Conservation (phyloP, 2,797 vertebrate species). For the Pterois miles region DNA sequence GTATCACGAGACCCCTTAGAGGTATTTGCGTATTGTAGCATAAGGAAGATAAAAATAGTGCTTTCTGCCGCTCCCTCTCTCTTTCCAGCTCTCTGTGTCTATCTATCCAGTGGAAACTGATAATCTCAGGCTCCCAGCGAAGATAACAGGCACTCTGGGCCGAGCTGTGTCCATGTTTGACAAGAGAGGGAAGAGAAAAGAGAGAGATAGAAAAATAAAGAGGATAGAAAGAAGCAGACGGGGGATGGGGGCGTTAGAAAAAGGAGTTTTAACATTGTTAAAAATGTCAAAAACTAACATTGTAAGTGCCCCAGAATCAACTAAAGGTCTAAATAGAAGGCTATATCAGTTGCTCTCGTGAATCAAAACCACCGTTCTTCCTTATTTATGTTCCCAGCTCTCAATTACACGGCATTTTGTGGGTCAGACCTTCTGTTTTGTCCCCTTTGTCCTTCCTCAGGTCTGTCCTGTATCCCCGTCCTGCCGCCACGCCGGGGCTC, state of each 20-base stretch:
- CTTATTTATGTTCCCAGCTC: background rate
- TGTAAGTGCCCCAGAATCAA: background rate
- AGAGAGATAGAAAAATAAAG: background rate
- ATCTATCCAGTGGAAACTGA: conserved; percentile 5
- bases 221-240: background rate
- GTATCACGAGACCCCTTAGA: conserved; percentile 54
- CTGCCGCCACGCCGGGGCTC: conserved; percentile 78
- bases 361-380: background rate
- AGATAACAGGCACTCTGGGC: background rate
- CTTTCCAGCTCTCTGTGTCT: background rate
- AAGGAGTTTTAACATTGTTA: background rate
- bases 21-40: conserved; percentile 49
- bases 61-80: conserved; percentile 15
- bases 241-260: background rate
- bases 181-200: background rate
- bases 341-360: background rate
- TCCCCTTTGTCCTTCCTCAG: conserved; percentile 41
- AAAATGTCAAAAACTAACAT: background rate
- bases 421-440: background rate
- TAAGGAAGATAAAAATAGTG: conserved; percentile 63
- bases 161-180: background rate
- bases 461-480: conserved; percentile 71
- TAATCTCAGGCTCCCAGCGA: background rate
- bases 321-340: background rate
- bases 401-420: background rate